These are phyloP conservation scores for Thera obeliscata DNA, from an alignment of 2,888 invertebrate species.

Conservation along the genomic window DNA sequence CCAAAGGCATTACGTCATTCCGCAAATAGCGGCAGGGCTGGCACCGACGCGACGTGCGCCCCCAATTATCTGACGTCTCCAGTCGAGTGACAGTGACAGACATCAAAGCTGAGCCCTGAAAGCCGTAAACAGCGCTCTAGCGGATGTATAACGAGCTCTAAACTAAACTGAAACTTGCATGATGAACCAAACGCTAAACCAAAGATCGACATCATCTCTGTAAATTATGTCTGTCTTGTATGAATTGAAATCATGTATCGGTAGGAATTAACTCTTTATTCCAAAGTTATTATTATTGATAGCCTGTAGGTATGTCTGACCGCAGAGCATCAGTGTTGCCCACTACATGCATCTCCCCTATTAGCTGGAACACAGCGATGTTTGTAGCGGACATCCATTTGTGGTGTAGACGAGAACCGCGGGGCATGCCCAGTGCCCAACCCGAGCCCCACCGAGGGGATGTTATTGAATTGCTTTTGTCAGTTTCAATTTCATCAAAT, in stretches of 20 bases:
- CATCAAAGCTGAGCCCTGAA: conserved; percentile 13
- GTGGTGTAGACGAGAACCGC: conserved; percentile 35
- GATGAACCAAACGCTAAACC: background rate
- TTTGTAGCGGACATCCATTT: conserved; percentile 28
- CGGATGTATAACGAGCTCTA: background rate
- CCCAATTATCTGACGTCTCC: conserved; percentile 12
- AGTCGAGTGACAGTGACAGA: conserved; percentile 21
- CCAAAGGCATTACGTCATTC: conserved; percentile 22
- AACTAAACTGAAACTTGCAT: background rate
- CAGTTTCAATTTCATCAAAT: conserved; percentile 19
- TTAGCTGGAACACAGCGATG: conserved; percentile 23
- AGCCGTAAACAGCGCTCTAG: background rate
- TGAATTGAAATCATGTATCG: background rate
- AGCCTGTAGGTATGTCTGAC: background rate
- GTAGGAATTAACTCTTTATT: background rate
- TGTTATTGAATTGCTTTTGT: conserved; percentile 19
- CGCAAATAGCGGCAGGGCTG: conserved; percentile 22
- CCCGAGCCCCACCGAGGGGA: conserved; percentile 5
- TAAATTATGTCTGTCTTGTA: background rate
- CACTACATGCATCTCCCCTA: conserved; percentile 14
- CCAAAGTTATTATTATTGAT: background rate
- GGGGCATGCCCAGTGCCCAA: conserved; percentile 1
- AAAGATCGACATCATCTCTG: too few relatives aligned
- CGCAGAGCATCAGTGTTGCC: conserved; percentile 1
- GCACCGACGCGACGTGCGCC: conserved; percentile 13